These are phyloP conservation scores for Parazoanthus swiftii DNA, from an alignment of 92 coral and sea anemone species.

Conservation along the genomic window DNA sequence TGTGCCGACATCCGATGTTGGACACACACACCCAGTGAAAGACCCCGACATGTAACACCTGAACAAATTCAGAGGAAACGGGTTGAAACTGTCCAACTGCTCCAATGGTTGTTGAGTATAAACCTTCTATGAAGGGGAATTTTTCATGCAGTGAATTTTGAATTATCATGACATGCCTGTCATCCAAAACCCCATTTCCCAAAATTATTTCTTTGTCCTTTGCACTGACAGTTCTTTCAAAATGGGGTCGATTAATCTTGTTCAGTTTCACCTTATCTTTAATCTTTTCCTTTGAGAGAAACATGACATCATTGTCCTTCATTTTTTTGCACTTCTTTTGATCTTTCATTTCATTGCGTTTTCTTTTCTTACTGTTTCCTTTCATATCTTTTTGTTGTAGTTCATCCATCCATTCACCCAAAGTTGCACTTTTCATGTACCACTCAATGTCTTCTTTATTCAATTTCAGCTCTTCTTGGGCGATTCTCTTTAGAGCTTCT, in stretches of 20 bases:
- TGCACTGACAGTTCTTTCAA: neutral
- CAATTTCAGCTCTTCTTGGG: neutral
- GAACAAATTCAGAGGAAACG: slow-evolving; percentile 14
- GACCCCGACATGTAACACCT: slow-evolving; percentile 27
- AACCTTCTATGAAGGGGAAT: slow-evolving; percentile 37
- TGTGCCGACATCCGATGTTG: slow-evolving; percentile 28
- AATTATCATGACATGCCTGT: slow-evolving; percentile 40
- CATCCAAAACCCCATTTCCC: slow-evolving; percentile 39
- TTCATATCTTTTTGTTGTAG: neutral
- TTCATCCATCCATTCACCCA: slow-evolving; percentile 13
- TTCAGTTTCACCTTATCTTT: too few species aligned
- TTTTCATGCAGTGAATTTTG: slow-evolving; percentile 43
- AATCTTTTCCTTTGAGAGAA: neutral
- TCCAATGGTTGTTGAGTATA: slow-evolving; percentile 42
- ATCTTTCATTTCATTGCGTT: neutral
- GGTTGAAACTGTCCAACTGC: slow-evolving; percentile 37
- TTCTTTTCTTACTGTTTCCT: neutral
- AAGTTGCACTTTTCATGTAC: neutral
- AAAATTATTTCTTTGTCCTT: neutral
- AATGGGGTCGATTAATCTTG: too few species aligned
- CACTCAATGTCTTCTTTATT: neutral
- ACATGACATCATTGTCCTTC: slow-evolving; percentile 5
- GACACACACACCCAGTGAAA: slow-evolving; percentile 51
- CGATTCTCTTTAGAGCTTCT: neutral
- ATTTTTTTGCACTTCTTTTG: neutral